Evolutionary conservation across 1,140 invertebrate species (phyloP), one percentile per base, ranked within the genome.

Genomic region (Apis florea): DNA sequence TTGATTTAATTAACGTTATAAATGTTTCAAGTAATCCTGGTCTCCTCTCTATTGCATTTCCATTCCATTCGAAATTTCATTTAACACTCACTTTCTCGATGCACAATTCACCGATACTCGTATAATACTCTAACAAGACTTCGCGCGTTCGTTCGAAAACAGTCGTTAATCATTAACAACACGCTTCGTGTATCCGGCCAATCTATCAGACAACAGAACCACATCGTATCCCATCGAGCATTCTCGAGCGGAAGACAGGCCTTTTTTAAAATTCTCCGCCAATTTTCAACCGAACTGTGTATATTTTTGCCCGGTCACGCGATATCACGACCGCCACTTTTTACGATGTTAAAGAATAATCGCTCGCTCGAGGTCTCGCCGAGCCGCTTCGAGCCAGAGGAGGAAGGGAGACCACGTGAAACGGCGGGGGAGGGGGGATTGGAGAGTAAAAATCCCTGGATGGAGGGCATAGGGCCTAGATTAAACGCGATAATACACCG

Each of bases 401-500:
- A 17, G 21, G 11, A n/a, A 71, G 69, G 9, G 59, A 24, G 9
- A 24, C 6, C 49, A 51, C 8, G 21, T 10, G 24, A n/a, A 40
- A 58, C n/a, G 26, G 59, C n/a, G 26, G 59, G 24, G 58, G 26
- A 24, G 24, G 58, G 0, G 51, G 15, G 51, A 53, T 53, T 13
- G 8, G 11, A 12, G 24, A 24, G 26, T 11, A 15, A 49, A 53
- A 67, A 64, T 56, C 59, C 59, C 31, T 24, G 40, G 54, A 5
- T 24, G 21, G 51, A 19, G 31, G n/a, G 47, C 40, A n/a, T 78
- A 68, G 82, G 73, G 67, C 64, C 53, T 54, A 73, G 85, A 87
- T 87, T 84, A 78, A 86, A 81, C 73, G 56, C 69, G 85, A 87
- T 87, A 86, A 87, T 73, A 86, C 76, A 53, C 80, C 76, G 63